Conservation (phyloP, 2,113 vertebrate genomes). For the Pseudopipra pipra region DNA sequence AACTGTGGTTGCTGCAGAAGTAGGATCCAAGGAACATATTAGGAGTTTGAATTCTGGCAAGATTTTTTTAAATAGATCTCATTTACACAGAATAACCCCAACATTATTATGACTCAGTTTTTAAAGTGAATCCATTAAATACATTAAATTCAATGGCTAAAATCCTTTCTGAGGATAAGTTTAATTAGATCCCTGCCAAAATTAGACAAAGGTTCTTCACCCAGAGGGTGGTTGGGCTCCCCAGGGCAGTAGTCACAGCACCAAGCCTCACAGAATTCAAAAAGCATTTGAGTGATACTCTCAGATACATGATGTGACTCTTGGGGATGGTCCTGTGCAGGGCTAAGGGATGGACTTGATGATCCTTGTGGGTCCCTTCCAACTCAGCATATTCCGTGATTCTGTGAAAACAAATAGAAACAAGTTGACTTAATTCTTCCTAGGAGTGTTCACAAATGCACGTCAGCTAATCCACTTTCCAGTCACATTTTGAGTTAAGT, state of each 20-base stretch:
- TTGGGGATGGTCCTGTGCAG: background rate
- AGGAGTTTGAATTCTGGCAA: background rate
- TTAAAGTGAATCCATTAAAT: conserved; percentile 9
- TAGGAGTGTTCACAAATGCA: background rate
- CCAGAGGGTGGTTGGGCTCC: background rate
- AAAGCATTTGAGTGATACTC: background rate
- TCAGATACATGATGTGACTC: background rate
- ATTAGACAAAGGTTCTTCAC: background rate
- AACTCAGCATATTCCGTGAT: background rate
- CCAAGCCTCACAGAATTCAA: background rate
- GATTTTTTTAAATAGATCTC: background rate
- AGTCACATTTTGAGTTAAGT: conserved; percentile 54
- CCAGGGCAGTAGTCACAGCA: background rate
- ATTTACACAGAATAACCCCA: background rate
- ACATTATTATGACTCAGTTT: background rate
- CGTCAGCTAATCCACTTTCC: conserved; percentile 42
- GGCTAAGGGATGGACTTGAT: background rate
- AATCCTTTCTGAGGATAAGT: background rate
- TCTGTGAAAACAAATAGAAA: conserved; percentile 10
- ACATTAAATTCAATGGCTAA: background rate
- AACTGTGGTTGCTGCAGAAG: background rate
- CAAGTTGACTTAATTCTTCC: background rate
- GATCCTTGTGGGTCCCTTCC: background rate
- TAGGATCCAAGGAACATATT: background rate
- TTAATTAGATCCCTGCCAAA: conserved; percentile 10